These are phyloP conservation scores for Varanus komodoensis DNA, from an alignment of 2,113 vertebrate genomes.

Conservation along the genomic window DNA sequence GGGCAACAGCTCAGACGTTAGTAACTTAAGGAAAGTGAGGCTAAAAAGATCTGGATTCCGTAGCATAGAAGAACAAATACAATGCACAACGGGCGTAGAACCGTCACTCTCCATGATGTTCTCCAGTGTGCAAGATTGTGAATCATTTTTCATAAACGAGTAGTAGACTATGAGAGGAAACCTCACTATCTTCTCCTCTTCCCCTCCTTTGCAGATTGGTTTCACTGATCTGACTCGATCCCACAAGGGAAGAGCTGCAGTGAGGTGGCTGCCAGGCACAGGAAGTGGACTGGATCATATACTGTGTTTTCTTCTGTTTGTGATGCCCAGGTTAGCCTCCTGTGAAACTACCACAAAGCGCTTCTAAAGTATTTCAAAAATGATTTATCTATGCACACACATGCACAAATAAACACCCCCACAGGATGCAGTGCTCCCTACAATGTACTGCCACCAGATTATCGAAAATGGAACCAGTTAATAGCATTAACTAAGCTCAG, in stretches of 20 bases:
- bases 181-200: neutral
- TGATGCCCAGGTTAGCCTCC: neutral
- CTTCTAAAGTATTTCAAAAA: neutral
- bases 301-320: neutral
- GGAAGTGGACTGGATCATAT: neutral
- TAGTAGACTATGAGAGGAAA: neutral
- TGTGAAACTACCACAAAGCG: neutral
- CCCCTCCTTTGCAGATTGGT: neutral
- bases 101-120: too few relatives aligned
- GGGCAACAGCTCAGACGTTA: neutral
- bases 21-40: neutral
- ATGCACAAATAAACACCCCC: too few relatives aligned
- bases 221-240: neutral
- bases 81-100: neutral
- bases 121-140: neutral
- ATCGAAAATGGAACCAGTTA: constrained; percentile 1
- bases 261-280: neutral
- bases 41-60: neutral
- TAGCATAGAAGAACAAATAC: neutral
- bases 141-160: neutral
- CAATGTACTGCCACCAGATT: neutral
- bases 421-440: neutral
- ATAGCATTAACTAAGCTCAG: constrained; percentile 6
- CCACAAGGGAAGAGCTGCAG: neutral
- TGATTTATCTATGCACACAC: neutral